These are phyloP conservation scores for Rutpela maculata DNA, from an alignment of 2,888 invertebrate genomes.

Conservation along the genomic window DNA sequence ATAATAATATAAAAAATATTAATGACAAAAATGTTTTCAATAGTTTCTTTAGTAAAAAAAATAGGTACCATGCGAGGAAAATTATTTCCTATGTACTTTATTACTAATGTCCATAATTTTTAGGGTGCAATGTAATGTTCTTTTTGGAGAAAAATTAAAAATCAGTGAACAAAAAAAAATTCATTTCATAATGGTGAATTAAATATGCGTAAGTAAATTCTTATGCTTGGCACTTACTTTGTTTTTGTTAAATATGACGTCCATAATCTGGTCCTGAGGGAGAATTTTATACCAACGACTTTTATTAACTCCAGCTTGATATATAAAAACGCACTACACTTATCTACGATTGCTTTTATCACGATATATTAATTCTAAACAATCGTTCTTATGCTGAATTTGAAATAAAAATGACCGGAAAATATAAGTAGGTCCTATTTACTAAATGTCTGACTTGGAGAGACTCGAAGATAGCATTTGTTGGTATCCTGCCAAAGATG, in stretches of 20 bases:
- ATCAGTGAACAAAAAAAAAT: too few relatives aligned
- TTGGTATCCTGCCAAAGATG: conserved; percentile 23
- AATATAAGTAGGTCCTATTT: background rate
- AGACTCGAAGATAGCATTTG: conserved; percentile 20
- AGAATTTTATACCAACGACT: conserved; percentile 52
- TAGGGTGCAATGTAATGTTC: too few relatives aligned
- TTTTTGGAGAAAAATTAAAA: too few relatives aligned
- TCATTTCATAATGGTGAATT: too few relatives aligned
- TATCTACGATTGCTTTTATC: background rate
- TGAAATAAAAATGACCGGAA: background rate
- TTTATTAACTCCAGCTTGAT: conserved; percentile 58
- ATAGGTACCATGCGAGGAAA: too few relatives aligned
- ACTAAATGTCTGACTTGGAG: conserved; percentile 20
- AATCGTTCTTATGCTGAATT: background rate
- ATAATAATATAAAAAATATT: too few relatives aligned
- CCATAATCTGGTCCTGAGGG: conserved; percentile 48
- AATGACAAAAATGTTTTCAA: too few relatives aligned
- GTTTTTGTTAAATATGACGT: conserved; percentile 34
- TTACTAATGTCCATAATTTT: too few relatives aligned
- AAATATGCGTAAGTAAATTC: too few relatives aligned
- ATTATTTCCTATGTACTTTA: too few relatives aligned
- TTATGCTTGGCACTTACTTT: conserved; percentile 42
- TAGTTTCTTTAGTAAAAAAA: too few relatives aligned
- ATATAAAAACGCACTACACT: conserved; percentile 9
- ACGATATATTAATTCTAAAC: background rate